A percentile compares a stretch with the other conserved stretches of the same genome.
These are phyloP conservation scores for Poecilia latipinna DNA, from an alignment of 2,113 vertebrate genomes.

Conservation along the genomic window DNA sequence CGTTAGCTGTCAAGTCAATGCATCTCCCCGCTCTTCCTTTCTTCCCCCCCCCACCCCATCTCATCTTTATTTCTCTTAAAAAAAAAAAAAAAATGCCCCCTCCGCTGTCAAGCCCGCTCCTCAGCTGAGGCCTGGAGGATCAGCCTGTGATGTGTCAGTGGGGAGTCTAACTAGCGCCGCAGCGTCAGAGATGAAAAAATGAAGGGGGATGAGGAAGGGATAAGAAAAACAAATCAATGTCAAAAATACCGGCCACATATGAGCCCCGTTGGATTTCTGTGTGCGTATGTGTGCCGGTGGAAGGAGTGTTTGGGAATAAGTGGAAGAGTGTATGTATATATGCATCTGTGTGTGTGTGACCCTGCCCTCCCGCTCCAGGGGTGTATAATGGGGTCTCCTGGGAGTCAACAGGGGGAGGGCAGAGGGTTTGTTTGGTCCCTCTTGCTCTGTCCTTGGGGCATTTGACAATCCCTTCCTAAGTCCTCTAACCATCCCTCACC, in stretches of 20 bases:
- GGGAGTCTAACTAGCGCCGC: conserved; percentile 72
- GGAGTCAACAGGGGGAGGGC: conserved; percentile 53
- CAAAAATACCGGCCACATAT: conserved; percentile 65
- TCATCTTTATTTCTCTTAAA: conserved; percentile 21
- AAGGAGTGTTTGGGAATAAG: conserved; percentile 39
- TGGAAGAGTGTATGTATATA: conserved; percentile 56
- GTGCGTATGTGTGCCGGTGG: conserved; percentile 32
- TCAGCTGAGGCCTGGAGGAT: conserved; percentile 53
- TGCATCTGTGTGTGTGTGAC: conserved; percentile 45
- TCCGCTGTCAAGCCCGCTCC: conserved; percentile 16
- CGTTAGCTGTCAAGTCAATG: conserved; percentile 74
- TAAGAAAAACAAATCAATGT: conserved; percentile 79
- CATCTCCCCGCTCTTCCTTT: conserved; percentile 42
- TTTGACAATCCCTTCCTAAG: conserved; percentile 39
- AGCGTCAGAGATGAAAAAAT: conserved; percentile 68
- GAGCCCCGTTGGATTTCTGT: conserved; percentile 69
- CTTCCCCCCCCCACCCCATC: not conserved
- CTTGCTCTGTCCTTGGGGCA: conserved; percentile 56
- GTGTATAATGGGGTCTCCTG: conserved; percentile 78
- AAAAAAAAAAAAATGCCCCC: conserved; percentile 26
- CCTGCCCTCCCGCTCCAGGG: conserved; percentile 55
- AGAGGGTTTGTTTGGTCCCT: conserved; percentile 44
- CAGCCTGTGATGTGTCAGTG: conserved; percentile 69
- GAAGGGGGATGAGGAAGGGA: conserved; percentile 57
- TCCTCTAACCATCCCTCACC: conserved; percentile 22